phyloP scores from a whole-genome alignment of 1,140 invertebrate genomes.

The Drosophila pachea region DNA sequence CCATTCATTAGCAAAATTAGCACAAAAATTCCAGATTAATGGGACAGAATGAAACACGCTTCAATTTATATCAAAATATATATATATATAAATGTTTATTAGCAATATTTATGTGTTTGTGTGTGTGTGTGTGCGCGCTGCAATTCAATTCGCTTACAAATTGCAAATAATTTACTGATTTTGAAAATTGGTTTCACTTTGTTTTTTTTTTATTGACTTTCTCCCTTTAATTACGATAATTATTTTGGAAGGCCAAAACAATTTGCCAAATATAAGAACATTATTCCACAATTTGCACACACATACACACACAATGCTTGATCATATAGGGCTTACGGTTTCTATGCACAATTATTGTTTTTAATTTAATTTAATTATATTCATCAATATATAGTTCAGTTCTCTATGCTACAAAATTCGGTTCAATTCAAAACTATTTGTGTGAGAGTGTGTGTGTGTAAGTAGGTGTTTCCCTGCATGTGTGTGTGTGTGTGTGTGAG shows the following conservation, averaged over 20 bases:
- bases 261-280: conserved; percentile 26
- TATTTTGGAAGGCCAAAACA: conserved; percentile 22
- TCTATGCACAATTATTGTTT: conserved; percentile 53
- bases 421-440: conserved; percentile 39
- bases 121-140: conserved; percentile 22
- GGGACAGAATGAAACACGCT: conserved; percentile 28
- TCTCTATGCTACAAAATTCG: conserved; percentile 37
- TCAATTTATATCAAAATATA: conserved; percentile 55
- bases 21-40: conserved; percentile 28
- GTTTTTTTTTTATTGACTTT: conserved; percentile 32
- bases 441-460: conserved; percentile 22
- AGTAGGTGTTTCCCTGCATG: conserved; percentile 5
- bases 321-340: conserved; percentile 13
- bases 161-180: conserved; percentile 40
- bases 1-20: conserved; percentile 41
- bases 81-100: conserved; percentile 58
- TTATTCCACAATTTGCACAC: conserved; percentile 32
- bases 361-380: conserved; percentile 32
- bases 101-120: conserved; percentile 53
- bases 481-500: conserved; percentile 5
- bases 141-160: conserved; percentile 33
- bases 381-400: conserved; percentile 36
- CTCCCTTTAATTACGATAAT: conserved; percentile 26
- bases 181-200: conserved; percentile 8
- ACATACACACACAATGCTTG: conserved; percentile 13